These are phyloP conservation scores for Allacma fusca DNA, from an alignment of 2,888 invertebrate species.

Conservation along the genomic window DNA sequence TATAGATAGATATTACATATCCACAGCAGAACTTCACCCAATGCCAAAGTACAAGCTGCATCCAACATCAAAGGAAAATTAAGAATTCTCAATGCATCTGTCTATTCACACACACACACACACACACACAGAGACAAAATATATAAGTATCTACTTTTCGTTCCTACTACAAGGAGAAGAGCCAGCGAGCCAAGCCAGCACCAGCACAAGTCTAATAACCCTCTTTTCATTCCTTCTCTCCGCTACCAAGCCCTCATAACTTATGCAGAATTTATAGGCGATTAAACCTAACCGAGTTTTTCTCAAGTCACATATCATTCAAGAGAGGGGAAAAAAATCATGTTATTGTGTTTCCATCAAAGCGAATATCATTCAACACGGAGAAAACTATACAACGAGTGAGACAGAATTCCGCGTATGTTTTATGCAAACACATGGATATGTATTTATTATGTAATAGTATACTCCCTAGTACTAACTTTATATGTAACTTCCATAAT, in stretches of 20 bases:
- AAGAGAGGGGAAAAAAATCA: neutral
- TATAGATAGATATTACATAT: too few relatives aligned
- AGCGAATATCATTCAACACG: neutral
- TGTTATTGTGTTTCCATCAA: neutral
- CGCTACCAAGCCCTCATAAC: neutral
- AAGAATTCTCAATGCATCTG: neutral
- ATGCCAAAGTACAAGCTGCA: too few relatives aligned
- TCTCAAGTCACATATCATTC: conserved; percentile 12
- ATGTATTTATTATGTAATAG: too few relatives aligned
- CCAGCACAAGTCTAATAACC: too few relatives aligned
- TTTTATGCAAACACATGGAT: too few relatives aligned
- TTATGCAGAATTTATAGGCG: neutral
- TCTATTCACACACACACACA: too few relatives aligned
- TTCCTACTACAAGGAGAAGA: too few relatives aligned
- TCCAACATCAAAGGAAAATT: conserved; percentile 1
- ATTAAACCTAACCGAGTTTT: conserved; percentile 8
- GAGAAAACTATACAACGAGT: neutral
- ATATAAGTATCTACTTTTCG: neutral
- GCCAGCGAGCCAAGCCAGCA: too few relatives aligned
- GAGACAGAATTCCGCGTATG: too few relatives aligned
- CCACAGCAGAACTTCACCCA: too few relatives aligned
- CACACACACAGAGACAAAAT: neutral
- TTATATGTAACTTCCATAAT: too few relatives aligned
- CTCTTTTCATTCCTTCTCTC: neutral
- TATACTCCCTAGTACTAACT: too few relatives aligned